Evolutionary conservation across 1,140 invertebrate genomes (phyloP).

Genomic region (Hyphantria cunea): DNA sequence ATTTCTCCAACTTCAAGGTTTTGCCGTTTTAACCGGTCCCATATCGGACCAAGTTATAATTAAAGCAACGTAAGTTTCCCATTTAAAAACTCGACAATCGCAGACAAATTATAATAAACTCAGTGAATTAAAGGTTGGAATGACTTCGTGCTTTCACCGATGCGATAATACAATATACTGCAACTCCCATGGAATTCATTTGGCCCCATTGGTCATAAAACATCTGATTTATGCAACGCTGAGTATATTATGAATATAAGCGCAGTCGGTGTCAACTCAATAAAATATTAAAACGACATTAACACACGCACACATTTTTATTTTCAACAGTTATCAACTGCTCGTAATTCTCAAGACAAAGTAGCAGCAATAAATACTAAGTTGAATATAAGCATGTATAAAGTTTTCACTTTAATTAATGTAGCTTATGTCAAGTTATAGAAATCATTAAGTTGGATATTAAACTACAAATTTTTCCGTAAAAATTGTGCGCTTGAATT

Average conservation of each 20-base stretch:
- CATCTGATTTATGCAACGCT: constrained; percentile 56
- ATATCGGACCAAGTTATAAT: constrained; percentile 34
- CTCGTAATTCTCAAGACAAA: constrained; percentile 35
- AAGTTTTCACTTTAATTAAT: constrained; percentile 1
- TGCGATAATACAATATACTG: constrained; percentile 22
- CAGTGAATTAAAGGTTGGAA: constrained; percentile 18
- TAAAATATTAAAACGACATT: constrained; percentile 67
- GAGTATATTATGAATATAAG: constrained; percentile 57
- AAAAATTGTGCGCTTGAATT: not conserved
- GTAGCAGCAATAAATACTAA: not conserved
- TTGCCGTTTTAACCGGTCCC: constrained; percentile 20
- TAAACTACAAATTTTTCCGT: not conserved
- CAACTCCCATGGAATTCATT: constrained; percentile 52
- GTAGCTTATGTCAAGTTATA: not conserved
- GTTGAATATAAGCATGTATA: not conserved
- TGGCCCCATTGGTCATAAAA: constrained; percentile 59
- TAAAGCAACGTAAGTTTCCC: constrained; percentile 15
- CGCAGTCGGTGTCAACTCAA: constrained; percentile 53
- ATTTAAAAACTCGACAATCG: constrained; percentile 33
- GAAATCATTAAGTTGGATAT: not conserved
- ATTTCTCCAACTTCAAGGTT: constrained; percentile 17
- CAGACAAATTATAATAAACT: constrained; percentile 29
- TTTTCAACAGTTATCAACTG: constrained; percentile 39
- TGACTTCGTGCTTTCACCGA: constrained; percentile 30
- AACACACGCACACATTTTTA: constrained; percentile 44